Conservation (phyloP, 2,888 invertebrate genomes). For the Synergus itoensis region DNA sequence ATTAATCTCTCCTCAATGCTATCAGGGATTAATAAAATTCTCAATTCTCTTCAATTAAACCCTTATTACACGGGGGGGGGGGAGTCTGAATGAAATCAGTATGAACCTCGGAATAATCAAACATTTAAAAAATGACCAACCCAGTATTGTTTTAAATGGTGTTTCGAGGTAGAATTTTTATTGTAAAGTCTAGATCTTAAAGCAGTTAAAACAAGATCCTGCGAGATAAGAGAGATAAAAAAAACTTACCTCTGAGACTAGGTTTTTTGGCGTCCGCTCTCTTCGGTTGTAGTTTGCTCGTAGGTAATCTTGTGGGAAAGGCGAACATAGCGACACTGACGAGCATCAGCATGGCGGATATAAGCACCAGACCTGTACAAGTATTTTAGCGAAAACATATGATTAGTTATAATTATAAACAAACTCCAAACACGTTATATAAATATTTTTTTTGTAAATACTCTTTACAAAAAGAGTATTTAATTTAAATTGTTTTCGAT, state of each 20-base stretch:
- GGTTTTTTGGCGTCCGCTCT: conserved; percentile 79
- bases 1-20: too few species aligned
- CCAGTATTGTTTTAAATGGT: not conserved
- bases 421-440: not conserved
- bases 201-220: not conserved
- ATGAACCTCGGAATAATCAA: not conserved
- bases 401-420: conserved; percentile 3
- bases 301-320: conserved; percentile 89
- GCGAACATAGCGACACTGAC: conserved; percentile 94
- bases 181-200: not conserved
- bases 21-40: too few species aligned
- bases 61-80: too few species aligned
- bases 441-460: not conserved
- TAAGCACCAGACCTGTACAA: conserved; percentile 88
- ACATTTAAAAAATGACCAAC: not conserved
- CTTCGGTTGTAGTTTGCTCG: conserved; percentile 72
- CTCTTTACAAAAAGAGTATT: too few species aligned
- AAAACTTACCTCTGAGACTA: conserved; percentile 82
- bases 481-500: too few species aligned
- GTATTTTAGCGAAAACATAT: conserved; percentile 6
- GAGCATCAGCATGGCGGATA: conserved; percentile 89
- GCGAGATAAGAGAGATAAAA: not conserved
- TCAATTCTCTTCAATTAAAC: too few species aligned
- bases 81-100: not conserved
- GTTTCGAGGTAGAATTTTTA: not conserved